These are phyloP conservation scores for Ciconia stormi DNA, from an alignment of 2,113 vertebrate genomes.

Conservation along the genomic window DNA sequence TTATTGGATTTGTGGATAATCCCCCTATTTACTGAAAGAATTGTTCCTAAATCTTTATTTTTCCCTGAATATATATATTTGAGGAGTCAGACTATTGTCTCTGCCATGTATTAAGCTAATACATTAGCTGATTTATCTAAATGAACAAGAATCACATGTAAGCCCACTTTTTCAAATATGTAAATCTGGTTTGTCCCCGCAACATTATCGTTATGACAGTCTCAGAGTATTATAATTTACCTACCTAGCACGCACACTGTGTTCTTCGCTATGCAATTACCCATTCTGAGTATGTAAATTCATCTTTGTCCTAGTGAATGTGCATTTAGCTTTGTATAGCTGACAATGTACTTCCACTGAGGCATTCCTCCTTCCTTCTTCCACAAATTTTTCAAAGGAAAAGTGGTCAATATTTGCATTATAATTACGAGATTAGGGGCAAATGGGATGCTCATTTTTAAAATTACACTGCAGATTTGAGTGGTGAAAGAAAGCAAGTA, in stretches of 20 bases:
- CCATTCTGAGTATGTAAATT: conserved; percentile 3
- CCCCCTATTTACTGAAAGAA: neutral
- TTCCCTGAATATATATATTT: neutral
- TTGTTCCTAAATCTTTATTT: neutral
- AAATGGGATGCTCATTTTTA: neutral
- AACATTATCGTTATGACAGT: neutral
- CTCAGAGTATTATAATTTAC: neutral
- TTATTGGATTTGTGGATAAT: conserved; percentile 16
- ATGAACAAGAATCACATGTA: neutral
- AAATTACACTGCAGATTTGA: neutral
- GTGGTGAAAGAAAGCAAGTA: neutral
- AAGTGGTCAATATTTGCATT: conserved; percentile 26
- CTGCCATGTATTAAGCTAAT: neutral
- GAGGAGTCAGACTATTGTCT: neutral
- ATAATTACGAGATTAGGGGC: neutral
- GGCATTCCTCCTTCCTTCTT: neutral
- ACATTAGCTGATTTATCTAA: neutral
- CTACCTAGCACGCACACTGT: neutral
- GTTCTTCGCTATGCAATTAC: neutral
- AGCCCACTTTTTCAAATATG: neutral
- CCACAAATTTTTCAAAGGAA: neutral
- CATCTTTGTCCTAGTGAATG: neutral
- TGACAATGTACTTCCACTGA: neutral
- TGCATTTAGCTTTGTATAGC: neutral
- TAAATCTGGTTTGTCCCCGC: neutral